Evolutionary conservation across 1,140 invertebrate genomes (phyloP), one percentile per base, ranked within the genome.

Genomic region (Drosophila oshimai): DNA sequence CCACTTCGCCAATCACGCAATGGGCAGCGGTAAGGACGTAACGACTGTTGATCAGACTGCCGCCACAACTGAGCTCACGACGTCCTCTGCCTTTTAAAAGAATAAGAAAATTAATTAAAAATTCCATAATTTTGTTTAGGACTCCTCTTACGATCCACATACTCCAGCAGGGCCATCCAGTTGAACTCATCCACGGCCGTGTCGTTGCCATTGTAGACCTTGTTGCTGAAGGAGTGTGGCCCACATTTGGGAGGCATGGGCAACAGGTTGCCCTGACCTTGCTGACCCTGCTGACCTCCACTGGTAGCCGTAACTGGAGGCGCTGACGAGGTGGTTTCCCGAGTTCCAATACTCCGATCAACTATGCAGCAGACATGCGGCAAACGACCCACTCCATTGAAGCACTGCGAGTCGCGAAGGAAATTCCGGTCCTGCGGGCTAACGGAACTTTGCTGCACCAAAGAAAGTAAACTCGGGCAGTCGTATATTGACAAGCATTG

Each of bases 11-110:
- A 62, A 93, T 93, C 3, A 98, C 92, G 75, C 97, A 98, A 89
- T 98, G 97, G 0, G 95, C 96, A 0, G 97, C 97, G 0, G 97
- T 98, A 17, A 94, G 61, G 2, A 94, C 91, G 67, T 94, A 94
- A 39, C 91, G 91, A 31, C 90, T 91, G 17, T 92, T 93, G 68
- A 94, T 94, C 28, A 94, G 65, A 15, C 93, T 93, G 4, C 94
- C 94, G 5, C 93, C 93, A 49, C 93, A 93, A 62, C 92, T 92
- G n/a, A 91, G 91, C 4, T 91, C 89, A 24, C 60, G 84, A 0
- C 90, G 81, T 6, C 77, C 83, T 12, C 34, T 54, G 9, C 46
- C 89, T 89, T 31, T 17, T 3, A 12, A 57, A 3, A 18, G 6
- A 7, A 22, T 10, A 22, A 28, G n/a, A 13, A 39, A 53, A 4